Conservation (phyloP, 1,140 invertebrate genomes). For the Macrosteles quadrilineatus region DNA sequence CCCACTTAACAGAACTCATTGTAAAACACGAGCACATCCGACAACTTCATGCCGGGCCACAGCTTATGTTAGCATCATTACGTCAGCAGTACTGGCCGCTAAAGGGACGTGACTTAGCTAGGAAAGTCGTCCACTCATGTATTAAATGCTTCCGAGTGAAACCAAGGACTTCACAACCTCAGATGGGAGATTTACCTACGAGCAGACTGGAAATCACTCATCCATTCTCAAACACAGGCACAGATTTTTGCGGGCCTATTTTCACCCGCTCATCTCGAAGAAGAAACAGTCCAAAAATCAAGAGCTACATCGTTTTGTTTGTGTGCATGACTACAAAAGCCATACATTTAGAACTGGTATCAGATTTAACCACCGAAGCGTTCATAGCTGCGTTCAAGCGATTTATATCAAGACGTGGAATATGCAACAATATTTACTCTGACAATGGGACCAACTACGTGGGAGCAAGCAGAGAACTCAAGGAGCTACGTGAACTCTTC, state of each 20-base stretch:
- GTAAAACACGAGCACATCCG: not conserved
- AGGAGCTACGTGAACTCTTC: slow-evolving; percentile 34
- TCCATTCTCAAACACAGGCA: not conserved
- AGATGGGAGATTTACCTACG: not conserved
- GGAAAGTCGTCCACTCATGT: not conserved
- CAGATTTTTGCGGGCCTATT: not conserved
- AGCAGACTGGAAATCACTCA: not conserved
- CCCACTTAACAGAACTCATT: not conserved
- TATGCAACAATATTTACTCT: slow-evolving; percentile 35
- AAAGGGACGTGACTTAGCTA: not conserved
- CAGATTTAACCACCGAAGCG: slow-evolving; percentile 40
- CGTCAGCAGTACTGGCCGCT: not conserved
- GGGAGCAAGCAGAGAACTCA: slow-evolving; percentile 40
- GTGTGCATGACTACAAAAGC: slow-evolving; percentile 44
- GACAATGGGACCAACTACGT: slow-evolving; percentile 50
- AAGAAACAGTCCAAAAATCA: not conserved
- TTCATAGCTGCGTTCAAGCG: slow-evolving; percentile 42
- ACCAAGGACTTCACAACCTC: not conserved
- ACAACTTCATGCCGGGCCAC: not conserved
- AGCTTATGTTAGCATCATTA: not conserved
- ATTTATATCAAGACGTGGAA: slow-evolving; percentile 43
- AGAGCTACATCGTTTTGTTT: slow-evolving; percentile 40
- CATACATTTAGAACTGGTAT: slow-evolving; percentile 45
- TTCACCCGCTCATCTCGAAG: not conserved
- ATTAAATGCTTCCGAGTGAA: not conserved